A percentile compares a stretch with the other conserved stretches of the same genome.
Evolutionary conservation across 1,140 invertebrate genomes (phyloP).

Genomic region (Heliothis virescens): DNA sequence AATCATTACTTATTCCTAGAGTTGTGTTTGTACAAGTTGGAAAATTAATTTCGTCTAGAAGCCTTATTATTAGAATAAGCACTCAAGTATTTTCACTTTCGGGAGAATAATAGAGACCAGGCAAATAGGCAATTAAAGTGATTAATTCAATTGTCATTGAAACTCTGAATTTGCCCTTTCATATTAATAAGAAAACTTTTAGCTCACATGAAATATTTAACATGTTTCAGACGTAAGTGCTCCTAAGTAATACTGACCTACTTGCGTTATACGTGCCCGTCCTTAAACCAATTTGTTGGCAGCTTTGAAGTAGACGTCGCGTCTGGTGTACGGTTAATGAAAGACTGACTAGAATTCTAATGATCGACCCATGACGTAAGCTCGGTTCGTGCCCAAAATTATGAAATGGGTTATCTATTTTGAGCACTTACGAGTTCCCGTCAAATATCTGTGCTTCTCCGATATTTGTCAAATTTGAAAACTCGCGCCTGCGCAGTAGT

Average conservation of each 20-base stretch:
- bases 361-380: constrained; percentile 7
- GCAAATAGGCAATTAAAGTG: neutral
- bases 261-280: constrained; percentile 20
- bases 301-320: constrained; percentile 25
- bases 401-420: neutral
- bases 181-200: neutral
- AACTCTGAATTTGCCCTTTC: neutral
- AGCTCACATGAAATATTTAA: neutral
- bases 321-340: constrained; percentile 11
- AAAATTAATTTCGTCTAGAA: too few species aligned
- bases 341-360: constrained; percentile 35
- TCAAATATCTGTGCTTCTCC: too few species aligned
- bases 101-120: too few species aligned
- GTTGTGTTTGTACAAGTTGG: too few species aligned
- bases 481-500: too few species aligned
- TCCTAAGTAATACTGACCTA: neutral
- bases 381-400: neutral
- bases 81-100: too few species aligned
- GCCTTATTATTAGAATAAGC: too few species aligned
- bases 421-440: neutral
- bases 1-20: too few species aligned
- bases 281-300: constrained; percentile 39
- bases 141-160: neutral
- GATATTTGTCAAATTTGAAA: too few species aligned
- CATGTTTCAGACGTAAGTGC: neutral